Base-by-base conservation (phyloP, 2,888 invertebrate genomes). In the Diloba caeruleocephala region DNA sequence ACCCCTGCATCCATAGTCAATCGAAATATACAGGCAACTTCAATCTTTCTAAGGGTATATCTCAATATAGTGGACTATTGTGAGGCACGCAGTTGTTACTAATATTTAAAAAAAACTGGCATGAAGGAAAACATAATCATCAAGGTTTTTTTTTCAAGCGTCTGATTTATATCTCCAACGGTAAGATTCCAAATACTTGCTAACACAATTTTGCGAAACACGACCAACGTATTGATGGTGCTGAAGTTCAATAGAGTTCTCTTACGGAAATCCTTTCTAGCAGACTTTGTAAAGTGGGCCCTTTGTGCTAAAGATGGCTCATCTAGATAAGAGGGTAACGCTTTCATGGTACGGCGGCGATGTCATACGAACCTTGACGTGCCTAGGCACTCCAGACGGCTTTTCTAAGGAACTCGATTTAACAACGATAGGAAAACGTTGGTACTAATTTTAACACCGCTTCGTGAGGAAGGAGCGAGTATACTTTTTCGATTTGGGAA, bases 241-340 rank as follows among this genome's bases (percentile, higher is more conserved):
- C 19, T 45, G 41, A 56, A 65, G 76, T 78, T 82, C 84, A 83
- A 85, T 84, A 75, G 71, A 62, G 58, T 58, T 71, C 74, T 78
- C 78, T 75, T 75, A 70, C 71, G 79, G 74, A 80, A 79, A 75
- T 76, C 79, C 82, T 85, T 82, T 81, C 57, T 62, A 59, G 56
- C 71, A 71, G 73, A 71, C 76, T 73, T 74, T 74, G 76, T 73
- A 84, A 79, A 80, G 79, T 68, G 68, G 69, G 57, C 53, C 70
- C 79, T 89, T 86, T 87, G 87, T 83, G 69, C 63, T 64, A 63
- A 66, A 86, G 90, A 92, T 90, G 83, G 85, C 83, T 92, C 90
- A 90, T 92, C 89, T 88, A 92, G 92, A 91, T 92, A 92, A 89
- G 89, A 85, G 89, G 85, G 81, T 81, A 21, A 78, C 82, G 81